Conservation (phyloP, 2,888 invertebrate species). For the Drosophila nigritarsus region DNA sequence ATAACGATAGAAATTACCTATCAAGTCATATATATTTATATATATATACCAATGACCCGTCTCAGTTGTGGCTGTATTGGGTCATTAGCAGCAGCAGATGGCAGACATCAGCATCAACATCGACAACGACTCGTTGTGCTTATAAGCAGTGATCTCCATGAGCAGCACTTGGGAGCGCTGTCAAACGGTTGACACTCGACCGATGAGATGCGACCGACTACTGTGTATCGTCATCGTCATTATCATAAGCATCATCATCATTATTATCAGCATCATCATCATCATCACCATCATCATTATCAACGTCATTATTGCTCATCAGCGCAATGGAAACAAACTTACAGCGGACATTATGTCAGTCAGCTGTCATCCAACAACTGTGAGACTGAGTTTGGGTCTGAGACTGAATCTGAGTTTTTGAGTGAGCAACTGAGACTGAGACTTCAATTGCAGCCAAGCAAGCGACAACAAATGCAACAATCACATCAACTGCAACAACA, state of each 20-base stretch:
- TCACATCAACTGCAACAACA: constrained; percentile 20
- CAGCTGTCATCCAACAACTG: constrained; percentile 67
- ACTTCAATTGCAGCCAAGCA: constrained; percentile 50
- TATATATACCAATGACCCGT: constrained; percentile 9
- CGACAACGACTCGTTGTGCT: constrained; percentile 13
- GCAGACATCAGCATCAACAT: constrained; percentile 1
- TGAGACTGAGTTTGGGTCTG: constrained; percentile 35
- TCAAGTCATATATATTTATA: background rate
- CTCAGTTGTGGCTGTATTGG: constrained; percentile 30
- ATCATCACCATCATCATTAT: constrained; percentile 38
- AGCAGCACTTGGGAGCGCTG: constrained; percentile 55
- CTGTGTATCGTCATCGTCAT: constrained; percentile 19
- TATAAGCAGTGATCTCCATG: constrained; percentile 25
- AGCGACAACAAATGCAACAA: constrained; percentile 20
- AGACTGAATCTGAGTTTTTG: constrained; percentile 24
- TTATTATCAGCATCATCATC: constrained; percentile 14
- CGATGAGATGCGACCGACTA: constrained; percentile 16
- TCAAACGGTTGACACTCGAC: constrained; percentile 56
- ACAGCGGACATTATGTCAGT: constrained; percentile 73
- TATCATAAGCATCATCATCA: constrained; percentile 17
- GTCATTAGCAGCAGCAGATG: constrained; percentile 51
- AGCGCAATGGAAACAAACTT: constrained; percentile 53
- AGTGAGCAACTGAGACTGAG: constrained; percentile 12
- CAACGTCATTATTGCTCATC: constrained; percentile 52
- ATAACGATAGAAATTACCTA: background rate